Percentiles rank a stretch among this genome's conserved stretches.
phyloP scores from a whole-genome alignment of 2,888 invertebrate species.

The Antheraea yamamai region DNA sequence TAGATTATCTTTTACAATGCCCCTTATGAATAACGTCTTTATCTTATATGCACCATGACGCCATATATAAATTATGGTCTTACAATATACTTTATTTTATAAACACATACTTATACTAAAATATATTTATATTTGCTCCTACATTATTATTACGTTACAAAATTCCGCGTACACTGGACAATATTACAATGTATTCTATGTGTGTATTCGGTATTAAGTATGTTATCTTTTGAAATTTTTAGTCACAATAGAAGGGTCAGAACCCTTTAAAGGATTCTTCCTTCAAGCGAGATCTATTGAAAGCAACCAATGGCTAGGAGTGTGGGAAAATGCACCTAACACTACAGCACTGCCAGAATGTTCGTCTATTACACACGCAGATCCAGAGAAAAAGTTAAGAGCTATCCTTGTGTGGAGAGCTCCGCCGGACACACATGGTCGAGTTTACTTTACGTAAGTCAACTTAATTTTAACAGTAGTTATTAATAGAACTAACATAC shows the following conservation, averaged over 20 bases:
- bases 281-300: constrained; percentile 89
- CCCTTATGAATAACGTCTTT: background rate
- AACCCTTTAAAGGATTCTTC: constrained; percentile 91
- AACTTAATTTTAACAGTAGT: background rate
- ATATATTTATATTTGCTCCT: background rate
- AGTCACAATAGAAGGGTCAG: constrained; percentile 82
- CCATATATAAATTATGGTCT: no score
- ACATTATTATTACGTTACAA: background rate
- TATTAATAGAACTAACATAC: background rate
- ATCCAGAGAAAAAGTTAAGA: constrained; percentile 87
- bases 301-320: constrained; percentile 88
- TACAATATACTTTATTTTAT: no score
- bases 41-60: no score
- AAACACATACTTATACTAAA: background rate
- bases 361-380: constrained; percentile 89
- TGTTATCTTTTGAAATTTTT: constrained; percentile 32
- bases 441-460: constrained; percentile 92
- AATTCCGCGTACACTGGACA: background rate
- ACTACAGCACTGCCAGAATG: constrained; percentile 90
- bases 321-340: constrained; percentile 87
- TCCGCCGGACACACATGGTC: constrained; percentile 84
- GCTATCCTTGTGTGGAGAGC: constrained; percentile 90
- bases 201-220: background rate
- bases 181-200: background rate
- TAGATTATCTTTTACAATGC: background rate